These are phyloP conservation scores for Lepidostoma basale DNA, from an alignment of 1,140 invertebrate species.

Conservation along the genomic window DNA sequence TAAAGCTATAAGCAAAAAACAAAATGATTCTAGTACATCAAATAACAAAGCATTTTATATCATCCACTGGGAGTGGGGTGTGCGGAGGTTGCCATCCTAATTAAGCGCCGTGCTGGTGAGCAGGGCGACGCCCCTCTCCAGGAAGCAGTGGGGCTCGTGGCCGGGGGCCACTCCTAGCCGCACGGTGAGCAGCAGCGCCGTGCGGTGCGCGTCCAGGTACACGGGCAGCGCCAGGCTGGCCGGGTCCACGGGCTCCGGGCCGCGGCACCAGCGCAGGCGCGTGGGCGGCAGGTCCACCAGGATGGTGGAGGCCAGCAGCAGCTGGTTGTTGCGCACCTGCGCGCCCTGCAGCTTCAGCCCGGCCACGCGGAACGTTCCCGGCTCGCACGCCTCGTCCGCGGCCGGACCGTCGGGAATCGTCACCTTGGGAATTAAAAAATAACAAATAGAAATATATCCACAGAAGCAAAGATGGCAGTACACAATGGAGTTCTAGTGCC, in stretches of 20 bases:
- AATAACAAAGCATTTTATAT: no score
- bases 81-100: slow-evolving; percentile 63
- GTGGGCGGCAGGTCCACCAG: slow-evolving; percentile 92
- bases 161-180: slow-evolving; percentile 88
- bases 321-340: slow-evolving; percentile 86
- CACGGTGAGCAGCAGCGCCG: slow-evolving; percentile 93
- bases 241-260: slow-evolving; percentile 48
- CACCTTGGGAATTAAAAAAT: slow-evolving; percentile 49
- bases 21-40: no score
- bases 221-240: slow-evolving; percentile 84
- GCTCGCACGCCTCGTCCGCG: slow-evolving; percentile 56
- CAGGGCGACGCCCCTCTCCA: slow-evolving; percentile 95
- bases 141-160: slow-evolving; percentile 91
- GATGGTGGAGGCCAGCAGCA: slow-evolving; percentile 91
- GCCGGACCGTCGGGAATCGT: slow-evolving; percentile 68
- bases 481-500: no score
- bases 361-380: slow-evolving; percentile 73
- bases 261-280: slow-evolving; percentile 78
- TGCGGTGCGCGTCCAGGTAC: slow-evolving; percentile 95
- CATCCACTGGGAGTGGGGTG: no score
- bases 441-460: background rate
- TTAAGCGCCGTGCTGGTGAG: slow-evolving; percentile 89
- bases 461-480: no score
- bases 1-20: no score
- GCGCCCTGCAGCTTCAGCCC: slow-evolving; percentile 95